Conservation (phyloP, 2,113 vertebrate species). For the Cichladusa arquata region DNA sequence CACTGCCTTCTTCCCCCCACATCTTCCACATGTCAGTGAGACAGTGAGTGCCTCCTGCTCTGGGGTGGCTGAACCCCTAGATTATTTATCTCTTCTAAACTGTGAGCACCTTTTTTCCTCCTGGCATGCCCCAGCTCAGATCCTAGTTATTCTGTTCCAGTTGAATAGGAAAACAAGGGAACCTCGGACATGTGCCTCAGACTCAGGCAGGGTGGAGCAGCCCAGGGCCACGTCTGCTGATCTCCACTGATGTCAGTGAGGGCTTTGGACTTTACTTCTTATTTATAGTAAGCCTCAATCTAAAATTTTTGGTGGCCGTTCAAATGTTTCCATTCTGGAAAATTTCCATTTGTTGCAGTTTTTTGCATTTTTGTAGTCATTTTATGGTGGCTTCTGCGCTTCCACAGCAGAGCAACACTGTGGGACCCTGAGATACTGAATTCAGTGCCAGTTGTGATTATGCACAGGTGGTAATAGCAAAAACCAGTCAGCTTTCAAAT, state of each 20-base stretch:
- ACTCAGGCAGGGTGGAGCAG: not conserved
- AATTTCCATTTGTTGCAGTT: not conserved
- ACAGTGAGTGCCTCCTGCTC: not conserved
- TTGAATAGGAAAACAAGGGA: not conserved
- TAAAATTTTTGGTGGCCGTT: not conserved
- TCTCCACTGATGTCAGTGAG: not conserved
- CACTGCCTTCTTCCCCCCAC: accelerated
- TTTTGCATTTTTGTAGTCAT: not conserved
- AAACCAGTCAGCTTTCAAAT: not conserved
- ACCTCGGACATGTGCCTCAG: accelerated
- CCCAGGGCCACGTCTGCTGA: not conserved
- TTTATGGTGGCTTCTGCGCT: not conserved
- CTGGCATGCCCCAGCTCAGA: accelerated
- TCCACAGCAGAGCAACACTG: not conserved
- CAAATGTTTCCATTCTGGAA: not conserved
- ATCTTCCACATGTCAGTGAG: accelerated
- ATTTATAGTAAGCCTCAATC: not conserved
- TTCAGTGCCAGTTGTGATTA: not conserved
- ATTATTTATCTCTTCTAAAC: not conserved
- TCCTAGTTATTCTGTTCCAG: not conserved
- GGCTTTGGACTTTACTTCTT: not conserved
- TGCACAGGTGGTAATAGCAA: not conserved
- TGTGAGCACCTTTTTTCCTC: not conserved
- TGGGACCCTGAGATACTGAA: not conserved
- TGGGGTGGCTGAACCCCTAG: accelerated